Evolutionary conservation across 2,113 vertebrate species (phyloP).

Genomic region (Brachirus orientalis): DNA sequence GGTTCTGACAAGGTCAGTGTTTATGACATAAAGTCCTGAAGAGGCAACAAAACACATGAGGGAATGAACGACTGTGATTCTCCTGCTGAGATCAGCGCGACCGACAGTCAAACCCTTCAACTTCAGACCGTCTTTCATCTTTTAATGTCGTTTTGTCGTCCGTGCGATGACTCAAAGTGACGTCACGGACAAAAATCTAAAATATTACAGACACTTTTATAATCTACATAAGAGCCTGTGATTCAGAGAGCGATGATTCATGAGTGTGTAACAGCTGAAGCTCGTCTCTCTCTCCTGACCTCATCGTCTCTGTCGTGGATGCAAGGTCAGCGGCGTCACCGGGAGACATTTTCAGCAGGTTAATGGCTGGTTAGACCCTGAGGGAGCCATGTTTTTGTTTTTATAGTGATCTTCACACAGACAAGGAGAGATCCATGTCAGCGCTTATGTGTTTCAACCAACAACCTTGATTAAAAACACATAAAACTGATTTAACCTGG

Average conservation of each 20-base stretch:
- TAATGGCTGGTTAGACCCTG: slow-evolving; percentile 14
- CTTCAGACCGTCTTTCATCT: slow-evolving; percentile 16
- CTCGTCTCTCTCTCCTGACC: not conserved
- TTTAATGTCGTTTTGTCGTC: slow-evolving; percentile 10
- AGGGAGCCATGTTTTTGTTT: not conserved
- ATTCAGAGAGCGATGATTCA: slow-evolving; percentile 26
- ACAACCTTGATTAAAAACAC: too few relatives aligned
- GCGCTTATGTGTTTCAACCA: too few relatives aligned
- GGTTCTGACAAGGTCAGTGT: too few relatives aligned
- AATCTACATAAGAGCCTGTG: slow-evolving; percentile 15
- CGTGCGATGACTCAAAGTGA: slow-evolving; percentile 33
- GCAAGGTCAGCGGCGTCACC: slow-evolving; percentile 28
- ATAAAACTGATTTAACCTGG: too few relatives aligned
- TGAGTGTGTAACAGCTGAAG: not conserved
- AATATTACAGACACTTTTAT: slow-evolving; percentile 12
- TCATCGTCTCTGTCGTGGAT: not conserved
- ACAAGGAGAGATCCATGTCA: too few relatives aligned
- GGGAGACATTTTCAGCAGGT: slow-evolving; percentile 20
- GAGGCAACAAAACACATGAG: too few relatives aligned
- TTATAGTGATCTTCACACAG: too few relatives aligned
- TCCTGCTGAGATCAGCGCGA: slow-evolving; percentile 39
- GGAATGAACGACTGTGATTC: slow-evolving; percentile 13
- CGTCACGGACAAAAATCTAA: slow-evolving; percentile 3
- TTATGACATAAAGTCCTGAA: too few relatives aligned
- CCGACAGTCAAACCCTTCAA: slow-evolving; percentile 33